Evolutionary conservation across 2,888 invertebrate genomes (phyloP).

Genomic region (Poecilus cupreus): DNA sequence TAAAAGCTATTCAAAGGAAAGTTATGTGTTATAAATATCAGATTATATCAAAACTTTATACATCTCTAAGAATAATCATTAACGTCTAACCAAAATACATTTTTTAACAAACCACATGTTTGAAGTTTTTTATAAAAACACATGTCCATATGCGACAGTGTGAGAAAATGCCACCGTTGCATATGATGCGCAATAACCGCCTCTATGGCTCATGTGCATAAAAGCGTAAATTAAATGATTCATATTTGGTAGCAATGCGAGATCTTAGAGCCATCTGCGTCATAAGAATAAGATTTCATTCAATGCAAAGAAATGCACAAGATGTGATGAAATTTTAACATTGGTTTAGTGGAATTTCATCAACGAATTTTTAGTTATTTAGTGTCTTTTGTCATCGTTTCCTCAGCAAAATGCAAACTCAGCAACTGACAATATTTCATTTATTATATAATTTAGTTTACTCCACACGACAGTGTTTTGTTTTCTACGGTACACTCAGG

Average conservation of each 20-base stretch:
- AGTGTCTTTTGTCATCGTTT: no score
- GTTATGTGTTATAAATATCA: no score
- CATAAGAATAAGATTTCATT: not conserved
- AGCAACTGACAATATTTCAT: no score
- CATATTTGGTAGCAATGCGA: not conserved
- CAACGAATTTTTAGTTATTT: no score
- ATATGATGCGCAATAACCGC: not conserved
- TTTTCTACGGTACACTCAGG: no score
- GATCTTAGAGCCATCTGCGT: not conserved
- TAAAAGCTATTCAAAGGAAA: no score
- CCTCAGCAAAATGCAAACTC: no score
- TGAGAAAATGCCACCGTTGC: conserved; percentile 20
- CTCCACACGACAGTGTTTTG: no score
- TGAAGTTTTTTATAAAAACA: conserved; percentile 16
- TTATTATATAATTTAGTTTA: no score
- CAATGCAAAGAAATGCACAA: conserved; percentile 1
- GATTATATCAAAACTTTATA: no score
- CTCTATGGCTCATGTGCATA: not conserved
- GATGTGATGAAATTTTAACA: no score
- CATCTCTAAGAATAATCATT: not conserved
- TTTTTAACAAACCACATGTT: conserved; percentile 33
- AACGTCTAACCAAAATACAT: not conserved
- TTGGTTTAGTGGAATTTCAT: no score
- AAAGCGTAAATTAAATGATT: not conserved
- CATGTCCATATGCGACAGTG: conserved; percentile 16